Conservation (phyloP, 2,797 vertebrate species). For the Orestias chungarensis region DNA sequence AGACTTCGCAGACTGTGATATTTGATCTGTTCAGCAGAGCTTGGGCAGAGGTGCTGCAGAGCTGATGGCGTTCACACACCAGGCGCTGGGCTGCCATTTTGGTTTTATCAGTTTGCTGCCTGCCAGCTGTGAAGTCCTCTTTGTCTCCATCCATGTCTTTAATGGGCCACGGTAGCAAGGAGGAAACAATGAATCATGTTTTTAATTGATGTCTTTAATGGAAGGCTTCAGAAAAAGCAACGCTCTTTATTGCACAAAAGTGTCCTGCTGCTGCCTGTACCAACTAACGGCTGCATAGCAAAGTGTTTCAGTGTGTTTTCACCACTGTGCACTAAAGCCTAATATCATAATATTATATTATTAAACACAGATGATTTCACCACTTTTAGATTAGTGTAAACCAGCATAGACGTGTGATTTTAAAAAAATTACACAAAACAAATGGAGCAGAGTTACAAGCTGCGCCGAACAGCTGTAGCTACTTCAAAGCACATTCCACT, state of each 20-base stretch:
- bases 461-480: constrained; percentile 35
- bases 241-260: constrained; percentile 57
- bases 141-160: constrained; percentile 60
- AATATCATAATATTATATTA: constrained; percentile 5
- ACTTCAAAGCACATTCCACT: constrained; percentile 63
- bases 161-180: constrained; percentile 66
- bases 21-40: constrained; percentile 31
- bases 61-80: constrained; percentile 38
- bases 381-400: constrained; percentile 28
- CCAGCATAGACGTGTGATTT: constrained; percentile 11
- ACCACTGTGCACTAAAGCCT: constrained; percentile 4
- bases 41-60: constrained; percentile 12
- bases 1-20: constrained; percentile 43
- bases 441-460: constrained; percentile 22
- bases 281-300: constrained; percentile 9
- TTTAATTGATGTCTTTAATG: constrained; percentile 76
- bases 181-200: constrained; percentile 79
- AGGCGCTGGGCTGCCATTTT: constrained; percentile 45
- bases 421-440: constrained; percentile 38
- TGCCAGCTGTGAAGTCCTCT: constrained; percentile 59
- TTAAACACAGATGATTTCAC: background rate
- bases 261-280: constrained; percentile 38
- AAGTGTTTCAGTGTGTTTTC: constrained; percentile 24
- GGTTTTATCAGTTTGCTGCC: constrained; percentile 66
- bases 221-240: constrained; percentile 64